phyloP scores from a whole-genome alignment of 92 coral and sea anemone species.

The Epizoanthus illoricatus region DNA sequence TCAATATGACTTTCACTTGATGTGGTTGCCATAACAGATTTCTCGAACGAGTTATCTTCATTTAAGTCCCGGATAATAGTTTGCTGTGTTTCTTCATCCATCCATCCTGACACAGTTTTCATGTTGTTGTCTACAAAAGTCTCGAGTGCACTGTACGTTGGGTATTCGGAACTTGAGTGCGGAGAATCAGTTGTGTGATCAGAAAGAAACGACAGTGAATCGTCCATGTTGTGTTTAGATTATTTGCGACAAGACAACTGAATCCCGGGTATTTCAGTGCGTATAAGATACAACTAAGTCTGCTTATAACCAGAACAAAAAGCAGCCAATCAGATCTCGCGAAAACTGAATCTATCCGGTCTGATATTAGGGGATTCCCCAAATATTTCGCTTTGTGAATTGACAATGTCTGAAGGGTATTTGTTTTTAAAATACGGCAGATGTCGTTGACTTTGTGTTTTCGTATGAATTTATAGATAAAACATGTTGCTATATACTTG shows the following conservation, averaged over 20 bases:
- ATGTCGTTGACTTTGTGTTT: no score
- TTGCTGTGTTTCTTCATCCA: constrained; percentile 29
- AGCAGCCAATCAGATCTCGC: not conserved
- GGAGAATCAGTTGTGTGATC: not conserved
- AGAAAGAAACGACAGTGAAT: not conserved
- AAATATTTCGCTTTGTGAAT: no score
- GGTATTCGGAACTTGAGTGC: not conserved
- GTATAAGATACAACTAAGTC: no score
- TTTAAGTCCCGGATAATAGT: constrained; percentile 13
- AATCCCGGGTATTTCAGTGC: no score
- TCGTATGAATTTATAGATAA: no score
- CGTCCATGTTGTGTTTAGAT: not conserved
- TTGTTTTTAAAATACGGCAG: no score
- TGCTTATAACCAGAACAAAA: no score
- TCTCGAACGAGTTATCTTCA: not conserved
- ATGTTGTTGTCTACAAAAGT: not conserved
- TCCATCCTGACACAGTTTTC: not conserved
- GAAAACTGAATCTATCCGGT: no score
- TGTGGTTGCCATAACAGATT: not conserved
- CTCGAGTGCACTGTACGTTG: constrained; percentile 9
- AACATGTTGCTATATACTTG: no score
- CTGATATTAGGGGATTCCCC: constrained; percentile 6
- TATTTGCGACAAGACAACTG: no score
- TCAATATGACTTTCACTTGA: not conserved
- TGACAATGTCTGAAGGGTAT: no score